phyloP scores from a whole-genome alignment of 2,113 vertebrate species.

The Hiodon tergisus region DNA sequence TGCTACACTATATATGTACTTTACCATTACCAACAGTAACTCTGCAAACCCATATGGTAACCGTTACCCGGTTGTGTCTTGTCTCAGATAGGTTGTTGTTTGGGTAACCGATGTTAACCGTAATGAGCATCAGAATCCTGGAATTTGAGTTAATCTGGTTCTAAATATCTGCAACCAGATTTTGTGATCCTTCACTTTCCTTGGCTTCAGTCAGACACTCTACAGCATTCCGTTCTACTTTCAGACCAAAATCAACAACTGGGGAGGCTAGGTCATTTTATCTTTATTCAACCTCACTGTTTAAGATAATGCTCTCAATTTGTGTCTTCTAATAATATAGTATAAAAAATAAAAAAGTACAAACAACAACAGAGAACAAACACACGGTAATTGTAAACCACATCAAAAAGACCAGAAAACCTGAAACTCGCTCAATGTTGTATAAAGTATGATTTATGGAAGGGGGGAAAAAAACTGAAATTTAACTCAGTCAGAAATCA shows the following conservation, averaged over 20 bases:
- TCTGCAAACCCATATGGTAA: too few species aligned
- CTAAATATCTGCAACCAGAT: too few species aligned
- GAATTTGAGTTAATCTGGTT: too few species aligned
- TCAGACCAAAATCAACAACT: too few species aligned
- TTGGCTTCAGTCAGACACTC: too few species aligned
- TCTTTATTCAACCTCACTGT: conserved; percentile 63
- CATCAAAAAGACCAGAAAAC: conserved; percentile 50
- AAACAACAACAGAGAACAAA: conserved; percentile 55
- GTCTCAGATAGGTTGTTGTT: too few species aligned
- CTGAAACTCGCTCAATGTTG: conserved; percentile 29
- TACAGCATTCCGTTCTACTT: background rate
- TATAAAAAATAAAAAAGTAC: conserved; percentile 71
- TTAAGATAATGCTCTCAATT: conserved; percentile 52
- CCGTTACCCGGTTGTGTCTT: too few species aligned
- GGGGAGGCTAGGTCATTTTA: conserved; percentile 39
- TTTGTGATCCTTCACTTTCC: too few species aligned
- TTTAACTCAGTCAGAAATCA: conserved; percentile 38
- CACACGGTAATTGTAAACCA: conserved; percentile 53
- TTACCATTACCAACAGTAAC: too few species aligned
- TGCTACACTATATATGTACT: too few species aligned
- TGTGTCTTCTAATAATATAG: conserved; percentile 62
- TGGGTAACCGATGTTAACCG: too few species aligned
- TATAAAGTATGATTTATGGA: conserved; percentile 40
- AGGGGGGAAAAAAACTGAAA: conserved; percentile 48
- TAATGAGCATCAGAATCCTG: too few species aligned